Evolutionary conservation across 1,140 invertebrate genomes (phyloP), one percentile per base, ranked within the genome.

Genomic region (Lethrus apterus): DNA sequence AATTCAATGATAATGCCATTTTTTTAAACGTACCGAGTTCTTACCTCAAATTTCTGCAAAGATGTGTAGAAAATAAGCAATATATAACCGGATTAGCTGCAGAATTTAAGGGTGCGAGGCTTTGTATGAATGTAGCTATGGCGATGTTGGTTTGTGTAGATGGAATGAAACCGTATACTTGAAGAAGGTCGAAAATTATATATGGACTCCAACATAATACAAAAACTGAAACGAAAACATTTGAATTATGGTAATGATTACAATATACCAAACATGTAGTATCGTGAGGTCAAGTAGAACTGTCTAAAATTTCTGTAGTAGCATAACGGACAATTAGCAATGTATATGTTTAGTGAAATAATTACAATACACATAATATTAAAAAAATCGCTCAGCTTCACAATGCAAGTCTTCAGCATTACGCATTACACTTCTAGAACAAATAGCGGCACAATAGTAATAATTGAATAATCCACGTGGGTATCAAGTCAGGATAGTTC

Each of bases 161-260:
- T 0, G 89, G 87, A 48, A 95, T 79, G 62, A 83, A 80, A 10
- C 80, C 86, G 67, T 85, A 95, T 19, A 95, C 89, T 78, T 93
- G 88, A 1, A 96, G 76, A 14, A 96, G 68, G 66, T 94, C 90
- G 66, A 93, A 96, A 23, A 96, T 76, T 63, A 95, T 90, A 66
- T 92, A 97, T 0, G 93, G 93, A 54, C 89, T 93, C 92, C 92
- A 96, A 70, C 93, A 96, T 2, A 95, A 62, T 40, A 96, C 85
- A 68, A 96, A 97, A 10, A 93, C 92, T 93, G 77, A 29, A 57
- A 52, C 14, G 43, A 44, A 35, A n/a, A 32, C n/a, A n/a, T n/a
- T n/a, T n/a, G n/a, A n/a, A n/a, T n/a, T n/a, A n/a, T n/a, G n/a
- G n/a, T n/a, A n/a, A n/a, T n/a, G 26, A 29, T 1, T 11, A 29